phyloP scores from a whole-genome alignment of 2,113 vertebrate genomes.

The Axis porcinus region DNA sequence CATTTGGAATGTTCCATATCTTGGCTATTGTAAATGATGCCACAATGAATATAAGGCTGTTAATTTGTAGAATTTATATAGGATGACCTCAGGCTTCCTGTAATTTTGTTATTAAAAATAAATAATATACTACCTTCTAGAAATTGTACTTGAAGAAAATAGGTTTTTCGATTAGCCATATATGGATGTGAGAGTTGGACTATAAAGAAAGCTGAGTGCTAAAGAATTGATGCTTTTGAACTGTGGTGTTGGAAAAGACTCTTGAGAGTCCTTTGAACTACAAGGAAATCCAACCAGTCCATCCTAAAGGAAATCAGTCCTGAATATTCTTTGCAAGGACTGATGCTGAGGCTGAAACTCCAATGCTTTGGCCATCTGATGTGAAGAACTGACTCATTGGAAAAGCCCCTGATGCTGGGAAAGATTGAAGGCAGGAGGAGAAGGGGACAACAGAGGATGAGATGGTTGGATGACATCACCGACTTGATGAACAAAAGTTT shows the following conservation, averaged over 20 bases:
- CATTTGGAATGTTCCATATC: not conserved
- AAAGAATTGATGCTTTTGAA: not conserved
- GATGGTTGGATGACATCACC: not conserved
- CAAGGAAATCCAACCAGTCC: not conserved
- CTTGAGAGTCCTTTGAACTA: not conserved
- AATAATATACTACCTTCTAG: not conserved
- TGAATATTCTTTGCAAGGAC: not conserved
- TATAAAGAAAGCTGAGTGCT: not conserved
- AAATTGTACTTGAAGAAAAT: not conserved
- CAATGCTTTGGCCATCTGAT: not conserved
- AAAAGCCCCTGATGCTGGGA: not conserved
- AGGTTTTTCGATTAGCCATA: not conserved
- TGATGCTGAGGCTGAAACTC: not conserved
- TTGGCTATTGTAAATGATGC: not conserved
- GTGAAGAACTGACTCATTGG: not conserved
- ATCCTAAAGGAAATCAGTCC: not conserved
- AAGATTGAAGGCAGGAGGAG: not conserved
- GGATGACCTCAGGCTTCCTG: not conserved
- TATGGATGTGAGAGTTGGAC: not conserved
- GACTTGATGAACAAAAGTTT: not conserved
- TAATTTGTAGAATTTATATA: conserved; percentile 4
- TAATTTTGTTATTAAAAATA: conserved; percentile 25
- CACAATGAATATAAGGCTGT: not conserved
- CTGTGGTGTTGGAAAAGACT: not conserved
- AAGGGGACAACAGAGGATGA: not conserved